These are phyloP conservation scores for Plumapathes pennacea DNA, from an alignment of 92 coral and sea anemone genomes.

Conservation along the genomic window DNA sequence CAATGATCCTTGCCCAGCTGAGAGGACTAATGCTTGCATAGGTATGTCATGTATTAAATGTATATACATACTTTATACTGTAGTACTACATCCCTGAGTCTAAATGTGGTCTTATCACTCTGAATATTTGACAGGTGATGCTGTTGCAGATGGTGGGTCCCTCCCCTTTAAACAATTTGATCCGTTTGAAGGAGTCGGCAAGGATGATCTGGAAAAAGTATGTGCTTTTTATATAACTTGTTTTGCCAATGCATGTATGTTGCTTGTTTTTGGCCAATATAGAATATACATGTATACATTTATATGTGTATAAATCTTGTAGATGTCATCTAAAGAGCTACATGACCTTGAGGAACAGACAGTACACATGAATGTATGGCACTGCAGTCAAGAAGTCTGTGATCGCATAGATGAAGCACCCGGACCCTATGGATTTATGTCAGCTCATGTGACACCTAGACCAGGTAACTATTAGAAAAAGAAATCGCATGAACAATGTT, in stretches of 20 bases:
- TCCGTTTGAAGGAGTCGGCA: slow-evolving; percentile 17
- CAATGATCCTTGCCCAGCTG: slow-evolving; percentile 40
- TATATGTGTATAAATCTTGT: background rate
- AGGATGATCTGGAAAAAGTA: slow-evolving; percentile 41
- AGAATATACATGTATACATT: background rate
- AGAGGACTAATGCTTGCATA: slow-evolving; percentile 42
- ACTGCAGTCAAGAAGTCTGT: slow-evolving; percentile 36
- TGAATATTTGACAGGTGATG: slow-evolving; percentile 42
- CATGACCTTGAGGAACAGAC: slow-evolving; percentile 24
- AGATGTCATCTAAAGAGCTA: slow-evolving; percentile 36
- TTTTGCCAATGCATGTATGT: slow-evolving; percentile 2
- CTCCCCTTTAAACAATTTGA: slow-evolving; percentile 32
- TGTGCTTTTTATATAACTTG: background rate
- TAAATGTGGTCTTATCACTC: too few species aligned
- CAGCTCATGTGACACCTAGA: slow-evolving; percentile 51
- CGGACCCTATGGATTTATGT: slow-evolving; percentile 36
- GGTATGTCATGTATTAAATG: slow-evolving; percentile 9
- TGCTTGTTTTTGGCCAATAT: background rate
- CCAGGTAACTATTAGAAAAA: slow-evolving; percentile 33
- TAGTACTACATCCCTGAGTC: too few species aligned
- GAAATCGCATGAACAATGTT: background rate
- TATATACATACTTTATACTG: background rate
- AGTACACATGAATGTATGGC: slow-evolving; percentile 42
- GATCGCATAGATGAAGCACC: slow-evolving; percentile 31
- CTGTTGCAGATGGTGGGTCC: slow-evolving; percentile 55